Conservation (phyloP, 2,797 vertebrate species). For the Steatocranus sp. region DNA sequence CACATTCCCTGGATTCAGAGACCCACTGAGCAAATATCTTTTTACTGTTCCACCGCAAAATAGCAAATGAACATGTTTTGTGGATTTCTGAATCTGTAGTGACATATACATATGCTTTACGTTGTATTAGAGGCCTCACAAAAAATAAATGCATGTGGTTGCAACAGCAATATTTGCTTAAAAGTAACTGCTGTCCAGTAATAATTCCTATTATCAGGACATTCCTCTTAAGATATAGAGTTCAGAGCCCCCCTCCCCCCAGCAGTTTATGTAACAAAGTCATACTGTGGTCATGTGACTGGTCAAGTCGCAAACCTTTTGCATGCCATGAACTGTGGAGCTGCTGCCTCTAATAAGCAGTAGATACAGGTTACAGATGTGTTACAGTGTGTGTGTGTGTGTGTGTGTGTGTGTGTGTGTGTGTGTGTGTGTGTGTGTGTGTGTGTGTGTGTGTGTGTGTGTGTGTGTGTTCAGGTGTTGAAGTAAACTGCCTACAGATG, state of each 20-base stretch:
- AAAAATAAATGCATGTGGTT: neutral
- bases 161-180: neutral
- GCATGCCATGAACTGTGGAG: neutral
- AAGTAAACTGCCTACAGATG: slow-evolving; percentile 21
- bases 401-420: neutral
- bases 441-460: neutral
- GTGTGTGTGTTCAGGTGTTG: neutral
- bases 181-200: neutral
- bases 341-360: slow-evolving; percentile 15
- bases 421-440: neutral
- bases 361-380: neutral
- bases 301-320: neutral
- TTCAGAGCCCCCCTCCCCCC: neutral
- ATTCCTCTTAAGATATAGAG: neutral
- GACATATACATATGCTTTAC: neutral
- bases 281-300: neutral
- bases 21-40: neutral
- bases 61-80: neutral
- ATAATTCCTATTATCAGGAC: neutral
- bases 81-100: neutral
- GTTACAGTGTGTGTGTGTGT: neutral
- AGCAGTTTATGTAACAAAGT: neutral
- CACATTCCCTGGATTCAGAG: neutral
- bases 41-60: neutral
- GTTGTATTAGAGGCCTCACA: neutral